Conservation (phyloP, 2,888 invertebrate genomes). For the Abrostola tripartita region DNA sequence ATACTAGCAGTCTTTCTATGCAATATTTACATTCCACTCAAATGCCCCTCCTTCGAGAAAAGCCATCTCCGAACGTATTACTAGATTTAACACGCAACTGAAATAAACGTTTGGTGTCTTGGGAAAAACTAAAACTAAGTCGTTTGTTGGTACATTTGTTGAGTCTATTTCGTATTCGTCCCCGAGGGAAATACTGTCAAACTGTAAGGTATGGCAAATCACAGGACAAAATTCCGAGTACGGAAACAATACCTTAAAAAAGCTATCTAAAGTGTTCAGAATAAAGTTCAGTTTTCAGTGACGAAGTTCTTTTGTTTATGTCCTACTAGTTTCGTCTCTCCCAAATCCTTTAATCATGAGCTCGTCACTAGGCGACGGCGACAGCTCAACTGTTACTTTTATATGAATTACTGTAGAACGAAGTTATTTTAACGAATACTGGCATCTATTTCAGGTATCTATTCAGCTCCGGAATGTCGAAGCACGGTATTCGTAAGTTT, state of each 20-base stretch:
- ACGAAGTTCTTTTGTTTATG: background rate
- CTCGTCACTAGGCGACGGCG: background rate
- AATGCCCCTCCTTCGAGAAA: conserved; percentile 13
- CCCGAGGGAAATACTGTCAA: conserved; percentile 15
- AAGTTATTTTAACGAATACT: too few species aligned
- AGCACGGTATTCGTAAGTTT: too few species aligned
- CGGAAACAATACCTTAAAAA: background rate
- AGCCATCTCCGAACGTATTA: conserved; percentile 16
- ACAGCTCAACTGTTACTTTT: background rate
- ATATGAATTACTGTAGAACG: background rate
- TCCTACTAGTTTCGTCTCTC: background rate
- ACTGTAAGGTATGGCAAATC: conserved; percentile 5
- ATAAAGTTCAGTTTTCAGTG: background rate
- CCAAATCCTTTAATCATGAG: background rate
- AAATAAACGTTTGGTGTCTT: conserved; percentile 3
- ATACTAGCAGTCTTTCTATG: background rate
- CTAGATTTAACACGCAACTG: conserved; percentile 33
- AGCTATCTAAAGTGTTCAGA: background rate
- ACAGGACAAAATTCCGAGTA: background rate
- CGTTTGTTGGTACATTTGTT: conserved; percentile 15
- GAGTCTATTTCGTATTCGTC: conserved; percentile 2
- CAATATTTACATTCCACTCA: background rate
- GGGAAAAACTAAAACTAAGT: conserved; percentile 10
- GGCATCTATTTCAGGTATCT: too few species aligned
- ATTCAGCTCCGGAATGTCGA: too few species aligned